These are phyloP conservation scores for Papilio dardanus DNA, from an alignment of 1,140 invertebrate species.

Conservation along the genomic window DNA sequence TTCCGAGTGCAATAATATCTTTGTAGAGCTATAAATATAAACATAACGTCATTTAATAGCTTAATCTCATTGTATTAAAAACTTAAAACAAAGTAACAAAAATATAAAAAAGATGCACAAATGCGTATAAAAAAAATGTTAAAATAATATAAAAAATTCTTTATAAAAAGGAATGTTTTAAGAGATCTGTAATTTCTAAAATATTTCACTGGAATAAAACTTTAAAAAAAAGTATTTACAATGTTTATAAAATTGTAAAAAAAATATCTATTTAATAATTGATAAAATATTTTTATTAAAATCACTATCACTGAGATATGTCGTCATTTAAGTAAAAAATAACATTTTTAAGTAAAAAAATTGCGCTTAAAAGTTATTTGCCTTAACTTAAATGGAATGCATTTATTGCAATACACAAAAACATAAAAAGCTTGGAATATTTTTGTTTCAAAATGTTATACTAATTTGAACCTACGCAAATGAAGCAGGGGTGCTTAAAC, in stretches of 20 bases:
- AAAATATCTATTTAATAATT: neutral
- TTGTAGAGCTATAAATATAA: too few species aligned
- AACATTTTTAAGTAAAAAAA: slow-evolving; percentile 41
- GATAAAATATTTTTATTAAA: neutral
- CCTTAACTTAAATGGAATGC: slow-evolving; percentile 57
- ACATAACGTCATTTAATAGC: neutral
- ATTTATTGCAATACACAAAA: slow-evolving; percentile 47
- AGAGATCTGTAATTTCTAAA: neutral
- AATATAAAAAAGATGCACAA: neutral
- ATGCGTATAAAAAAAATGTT: neutral
- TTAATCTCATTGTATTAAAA: neutral
- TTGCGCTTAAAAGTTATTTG: neutral
- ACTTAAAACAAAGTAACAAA: neutral
- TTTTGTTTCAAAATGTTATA: too few species aligned
- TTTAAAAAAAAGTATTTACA: neutral
- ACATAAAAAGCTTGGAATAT: too few species aligned
- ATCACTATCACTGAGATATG: neutral
- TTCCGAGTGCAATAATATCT: too few species aligned
- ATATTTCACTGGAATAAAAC: neutral
- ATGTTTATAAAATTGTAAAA: neutral
- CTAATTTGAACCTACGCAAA: too few species aligned
- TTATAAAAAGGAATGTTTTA: neutral
- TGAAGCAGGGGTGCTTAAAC: neutral
- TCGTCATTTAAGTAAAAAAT: neutral
- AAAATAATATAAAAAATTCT: neutral